Evolutionary conservation across 2,797 vertebrate species (phyloP).

Genomic region (Margarornis squamiger): DNA sequence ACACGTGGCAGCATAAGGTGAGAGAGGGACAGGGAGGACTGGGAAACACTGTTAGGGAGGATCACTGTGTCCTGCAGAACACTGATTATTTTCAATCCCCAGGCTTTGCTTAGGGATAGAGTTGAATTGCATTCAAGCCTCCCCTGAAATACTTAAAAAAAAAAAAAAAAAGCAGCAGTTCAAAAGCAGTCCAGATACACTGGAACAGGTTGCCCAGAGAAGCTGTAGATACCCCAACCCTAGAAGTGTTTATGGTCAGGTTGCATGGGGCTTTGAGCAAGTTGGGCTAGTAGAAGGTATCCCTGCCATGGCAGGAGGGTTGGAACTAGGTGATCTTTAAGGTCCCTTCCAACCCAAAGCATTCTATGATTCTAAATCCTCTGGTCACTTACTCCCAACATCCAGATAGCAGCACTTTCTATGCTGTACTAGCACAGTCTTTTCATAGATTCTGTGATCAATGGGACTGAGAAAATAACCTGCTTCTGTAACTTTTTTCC

Average conservation of each 20-base stretch:
- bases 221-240: neutral
- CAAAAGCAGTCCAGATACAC: neutral
- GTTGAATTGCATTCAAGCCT: neutral
- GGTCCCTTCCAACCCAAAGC: neutral
- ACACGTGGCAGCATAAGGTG: accelerated
- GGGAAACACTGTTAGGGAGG: neutral
- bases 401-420: neutral
- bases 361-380: neutral
- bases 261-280: neutral
- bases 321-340: neutral
- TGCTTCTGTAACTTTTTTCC: neutral
- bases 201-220: neutral
- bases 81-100: neutral
- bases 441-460: neutral
- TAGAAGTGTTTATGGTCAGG: neutral
- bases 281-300: neutral
- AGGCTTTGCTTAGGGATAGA: neutral
- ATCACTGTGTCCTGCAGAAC: neutral
- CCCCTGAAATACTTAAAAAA: neutral
- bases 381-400: neutral
- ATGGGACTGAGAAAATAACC: neutral
- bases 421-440: neutral
- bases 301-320: neutral
- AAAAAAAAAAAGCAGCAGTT: neutral
- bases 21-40: neutral